Evolutionary conservation across 2,797 vertebrate species (phyloP).

Genomic region (Squalus acanthias): DNA sequence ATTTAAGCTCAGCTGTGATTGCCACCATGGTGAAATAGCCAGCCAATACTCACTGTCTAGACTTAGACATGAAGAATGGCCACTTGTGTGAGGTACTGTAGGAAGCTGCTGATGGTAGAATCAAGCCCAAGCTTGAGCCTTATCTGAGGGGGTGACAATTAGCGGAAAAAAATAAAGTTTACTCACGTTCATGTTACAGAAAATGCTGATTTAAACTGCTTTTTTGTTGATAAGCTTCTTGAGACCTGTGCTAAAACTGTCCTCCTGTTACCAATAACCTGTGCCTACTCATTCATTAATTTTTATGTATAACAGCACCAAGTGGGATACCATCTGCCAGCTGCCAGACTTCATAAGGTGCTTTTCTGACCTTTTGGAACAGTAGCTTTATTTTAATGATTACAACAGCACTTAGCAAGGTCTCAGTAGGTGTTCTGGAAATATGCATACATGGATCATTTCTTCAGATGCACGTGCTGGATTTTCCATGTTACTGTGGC

Average conservation of each 20-base stretch:
- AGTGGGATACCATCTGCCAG: background rate
- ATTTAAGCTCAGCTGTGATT: background rate
- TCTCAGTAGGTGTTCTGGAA: background rate
- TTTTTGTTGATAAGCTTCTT: background rate
- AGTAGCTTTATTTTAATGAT: background rate
- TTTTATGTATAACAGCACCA: background rate
- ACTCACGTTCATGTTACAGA: background rate
- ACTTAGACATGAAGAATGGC: background rate
- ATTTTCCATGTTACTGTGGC: background rate
- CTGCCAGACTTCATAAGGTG: background rate
- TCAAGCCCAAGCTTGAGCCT: background rate
- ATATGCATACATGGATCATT: background rate
- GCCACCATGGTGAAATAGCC: background rate
- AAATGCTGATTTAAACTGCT: background rate
- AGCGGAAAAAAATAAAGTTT: background rate
- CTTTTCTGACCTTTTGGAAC: background rate
- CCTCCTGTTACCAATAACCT: conserved; percentile 8
- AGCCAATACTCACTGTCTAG: background rate
- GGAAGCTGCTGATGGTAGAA: background rate
- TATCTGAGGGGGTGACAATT: background rate
- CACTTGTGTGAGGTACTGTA: background rate
- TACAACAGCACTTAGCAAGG: background rate
- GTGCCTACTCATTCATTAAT: background rate
- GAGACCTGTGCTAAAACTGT: background rate
- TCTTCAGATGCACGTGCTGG: background rate